A percentile compares a stretch with the other conserved stretches of the same genome.
Conservation (phyloP, 2,113 vertebrate genomes). For the Bos taurus region DNA sequence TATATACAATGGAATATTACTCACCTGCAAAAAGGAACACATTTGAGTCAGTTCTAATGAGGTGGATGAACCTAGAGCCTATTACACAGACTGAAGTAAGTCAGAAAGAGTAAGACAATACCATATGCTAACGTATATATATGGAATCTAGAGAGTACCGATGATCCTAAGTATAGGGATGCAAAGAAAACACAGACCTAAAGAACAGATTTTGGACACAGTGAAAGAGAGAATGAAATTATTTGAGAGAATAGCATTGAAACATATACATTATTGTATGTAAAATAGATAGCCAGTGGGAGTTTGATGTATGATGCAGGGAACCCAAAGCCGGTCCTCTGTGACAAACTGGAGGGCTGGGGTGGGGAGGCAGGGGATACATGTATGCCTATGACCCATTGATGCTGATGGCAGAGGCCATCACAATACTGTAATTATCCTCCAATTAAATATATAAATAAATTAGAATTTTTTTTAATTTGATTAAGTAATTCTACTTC, state of each 20-base stretch:
- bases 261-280: not conserved
- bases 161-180: not conserved
- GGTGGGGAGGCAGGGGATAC: not conserved
- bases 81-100: not conserved
- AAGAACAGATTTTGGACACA: not conserved
- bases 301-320: not conserved
- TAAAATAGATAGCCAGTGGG: not conserved
- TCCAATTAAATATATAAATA: not conserved
- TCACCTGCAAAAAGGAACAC: not conserved
- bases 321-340: not conserved
- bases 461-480: not conserved
- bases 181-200: not conserved
- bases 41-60: not conserved
- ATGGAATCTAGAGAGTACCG: not conserved
- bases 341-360: not conserved
- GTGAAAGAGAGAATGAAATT: not conserved
- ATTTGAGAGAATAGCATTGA: not conserved
- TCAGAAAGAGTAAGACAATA: not conserved
- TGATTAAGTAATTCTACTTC: not conserved
- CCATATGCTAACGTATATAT: not conserved
- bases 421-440: not conserved
- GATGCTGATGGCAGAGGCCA: not conserved
- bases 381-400: rapidly evolving
- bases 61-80: not conserved
- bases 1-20: not conserved